Percentiles rank a stretch among this genome's conserved stretches.
Evolutionary conservation across 2,113 vertebrate genomes (phyloP).

Genomic region (Corythoichthys haematopterus): DNA sequence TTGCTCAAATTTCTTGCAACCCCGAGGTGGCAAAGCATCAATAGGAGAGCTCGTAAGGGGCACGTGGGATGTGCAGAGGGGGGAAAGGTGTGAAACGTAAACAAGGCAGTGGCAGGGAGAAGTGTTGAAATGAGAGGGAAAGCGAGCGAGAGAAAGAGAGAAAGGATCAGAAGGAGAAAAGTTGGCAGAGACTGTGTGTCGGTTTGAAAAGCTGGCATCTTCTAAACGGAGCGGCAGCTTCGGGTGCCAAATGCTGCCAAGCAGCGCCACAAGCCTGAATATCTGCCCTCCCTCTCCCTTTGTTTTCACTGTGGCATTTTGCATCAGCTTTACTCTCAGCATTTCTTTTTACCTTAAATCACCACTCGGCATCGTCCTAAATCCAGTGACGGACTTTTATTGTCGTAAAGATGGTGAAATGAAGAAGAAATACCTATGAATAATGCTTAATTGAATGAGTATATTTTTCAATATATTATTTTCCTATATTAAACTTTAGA

Average conservation of each 20-base stretch:
- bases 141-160: constrained; percentile 24
- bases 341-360: constrained; percentile 61
- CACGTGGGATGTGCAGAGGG: constrained; percentile 29
- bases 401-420: constrained; percentile 5
- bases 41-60: constrained; percentile 28
- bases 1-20: constrained; percentile 18
- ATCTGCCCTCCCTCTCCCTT: constrained; percentile 68
- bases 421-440: constrained; percentile 5
- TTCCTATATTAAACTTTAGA: constrained; percentile 3
- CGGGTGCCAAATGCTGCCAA: constrained; percentile 71
- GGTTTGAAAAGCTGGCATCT: constrained; percentile 77
- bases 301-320: constrained; percentile 66
- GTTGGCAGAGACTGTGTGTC: constrained; percentile 65
- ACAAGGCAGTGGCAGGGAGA: constrained; percentile 37
- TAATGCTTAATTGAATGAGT: constrained; percentile 11
- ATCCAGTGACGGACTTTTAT: constrained; percentile 34
- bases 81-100: constrained; percentile 45
- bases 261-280: constrained; percentile 67
- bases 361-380: constrained; percentile 29
- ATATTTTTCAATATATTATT: constrained; percentile 22
- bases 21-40: constrained; percentile 27
- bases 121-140: constrained; percentile 54
- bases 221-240: constrained; percentile 60
- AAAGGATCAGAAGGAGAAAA: constrained; percentile 69
- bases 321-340: constrained; percentile 67